These are phyloP conservation scores for Notothenia coriiceps DNA, from an alignment of 2,113 vertebrate genomes.

Conservation along the genomic window DNA sequence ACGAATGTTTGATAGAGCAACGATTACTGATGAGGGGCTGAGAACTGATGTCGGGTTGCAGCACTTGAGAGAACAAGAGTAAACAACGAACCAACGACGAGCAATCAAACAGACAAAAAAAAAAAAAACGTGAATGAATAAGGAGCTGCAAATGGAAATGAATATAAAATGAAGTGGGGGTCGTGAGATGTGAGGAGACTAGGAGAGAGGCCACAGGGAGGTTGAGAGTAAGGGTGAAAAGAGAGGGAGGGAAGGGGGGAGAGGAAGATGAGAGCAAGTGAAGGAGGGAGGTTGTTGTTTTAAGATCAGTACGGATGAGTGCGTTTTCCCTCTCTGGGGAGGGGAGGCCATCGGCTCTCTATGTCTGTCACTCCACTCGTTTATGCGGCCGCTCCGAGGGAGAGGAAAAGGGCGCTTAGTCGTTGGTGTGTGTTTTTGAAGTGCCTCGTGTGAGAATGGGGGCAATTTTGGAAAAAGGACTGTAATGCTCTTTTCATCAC, in stretches of 20 bases:
- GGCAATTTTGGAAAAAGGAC: slow-evolving; percentile 49
- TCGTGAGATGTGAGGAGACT: slow-evolving; percentile 30
- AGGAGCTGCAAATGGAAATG: slow-evolving; percentile 39
- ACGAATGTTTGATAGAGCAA: slow-evolving; percentile 49
- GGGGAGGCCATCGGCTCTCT: slow-evolving; percentile 73
- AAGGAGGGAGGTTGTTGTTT: slow-evolving; percentile 82
- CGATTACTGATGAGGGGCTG: slow-evolving; percentile 46
- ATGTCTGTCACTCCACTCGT: slow-evolving; percentile 81
- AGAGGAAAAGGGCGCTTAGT: slow-evolving; percentile 65
- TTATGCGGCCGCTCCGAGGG: slow-evolving; percentile 64
- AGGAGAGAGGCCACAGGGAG: slow-evolving; percentile 21
- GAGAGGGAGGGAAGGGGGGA: slow-evolving; percentile 27
- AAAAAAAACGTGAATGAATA: background rate
- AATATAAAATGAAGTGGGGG: slow-evolving; percentile 21
- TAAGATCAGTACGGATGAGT: slow-evolving; percentile 87
- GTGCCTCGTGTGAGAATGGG: slow-evolving; percentile 44
- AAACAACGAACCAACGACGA: slow-evolving; percentile 31
- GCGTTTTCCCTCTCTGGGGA: slow-evolving; percentile 77
- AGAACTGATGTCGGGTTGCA: slow-evolving; percentile 20
- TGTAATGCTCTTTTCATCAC: slow-evolving; percentile 79
- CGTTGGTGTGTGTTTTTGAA: slow-evolving; percentile 3
- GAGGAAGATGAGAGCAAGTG: slow-evolving; percentile 24
- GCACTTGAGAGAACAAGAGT: slow-evolving; percentile 22
- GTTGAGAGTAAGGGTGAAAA: slow-evolving; percentile 36
- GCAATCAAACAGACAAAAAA: slow-evolving; percentile 55